These are phyloP conservation scores for Melanotaenia nigrans DNA, from an alignment of 2,797 vertebrate species.

Conservation along the genomic window DNA sequence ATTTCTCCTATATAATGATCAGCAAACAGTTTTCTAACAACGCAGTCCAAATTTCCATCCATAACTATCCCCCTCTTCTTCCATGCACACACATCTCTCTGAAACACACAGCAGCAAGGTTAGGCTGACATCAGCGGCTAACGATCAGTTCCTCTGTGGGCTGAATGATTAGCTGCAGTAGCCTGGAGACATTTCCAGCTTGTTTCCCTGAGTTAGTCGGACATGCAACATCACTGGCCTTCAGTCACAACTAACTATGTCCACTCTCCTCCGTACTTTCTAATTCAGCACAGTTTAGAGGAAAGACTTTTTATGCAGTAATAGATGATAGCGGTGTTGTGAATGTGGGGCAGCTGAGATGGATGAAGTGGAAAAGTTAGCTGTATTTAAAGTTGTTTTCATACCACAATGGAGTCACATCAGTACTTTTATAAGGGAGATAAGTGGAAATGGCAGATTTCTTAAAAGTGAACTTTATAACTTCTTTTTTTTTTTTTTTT, in stretches of 20 bases:
- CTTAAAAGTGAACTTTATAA: not conserved
- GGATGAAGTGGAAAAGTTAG: constrained; percentile 5
- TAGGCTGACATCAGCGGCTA: constrained; percentile 79
- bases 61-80: not conserved
- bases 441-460: constrained; percentile 2
- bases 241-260: constrained; percentile 57
- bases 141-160: constrained; percentile 78
- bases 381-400: constrained; percentile 29
- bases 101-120: constrained; percentile 69
- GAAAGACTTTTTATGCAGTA: constrained; percentile 11
- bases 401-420: constrained; percentile 9
- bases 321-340: constrained; percentile 23
- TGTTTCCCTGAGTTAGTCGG: constrained; percentile 80
- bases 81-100: constrained; percentile 8
- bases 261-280: constrained; percentile 26
- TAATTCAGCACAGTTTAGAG: constrained; percentile 14
- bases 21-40: constrained; percentile 23
- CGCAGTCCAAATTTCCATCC: constrained; percentile 26
- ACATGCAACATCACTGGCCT: constrained; percentile 73
- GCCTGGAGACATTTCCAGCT: constrained; percentile 81
- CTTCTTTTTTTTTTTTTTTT: constrained; percentile 10
- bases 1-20: constrained; percentile 24
- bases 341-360: constrained; percentile 20
- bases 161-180: constrained; percentile 81
- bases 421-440: constrained; percentile 4